These are phyloP conservation scores for Meteorus sp. DNA, from an alignment of 1,140 invertebrate genomes.

Conservation along the genomic window DNA sequence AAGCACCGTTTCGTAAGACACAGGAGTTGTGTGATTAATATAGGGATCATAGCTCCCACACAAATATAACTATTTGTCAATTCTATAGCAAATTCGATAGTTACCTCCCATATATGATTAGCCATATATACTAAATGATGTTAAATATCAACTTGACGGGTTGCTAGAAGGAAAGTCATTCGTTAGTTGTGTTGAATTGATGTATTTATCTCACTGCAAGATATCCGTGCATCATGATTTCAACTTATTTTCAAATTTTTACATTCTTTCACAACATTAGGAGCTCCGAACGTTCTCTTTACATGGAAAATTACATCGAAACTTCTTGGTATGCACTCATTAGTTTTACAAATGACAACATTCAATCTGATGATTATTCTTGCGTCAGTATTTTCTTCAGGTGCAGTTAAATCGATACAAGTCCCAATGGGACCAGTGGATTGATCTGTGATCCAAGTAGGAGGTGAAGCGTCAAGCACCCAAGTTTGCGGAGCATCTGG, in stretches of 20 bases:
- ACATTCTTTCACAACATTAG: constrained; percentile 34
- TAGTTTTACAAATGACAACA: constrained; percentile 55
- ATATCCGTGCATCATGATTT: not conserved
- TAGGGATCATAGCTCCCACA: no score
- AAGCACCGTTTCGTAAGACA: no score
- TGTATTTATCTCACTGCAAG: no score
- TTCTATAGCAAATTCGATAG: no score
- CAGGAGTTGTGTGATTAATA: no score
- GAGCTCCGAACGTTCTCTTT: constrained; percentile 39
- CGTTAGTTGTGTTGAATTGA: no score
- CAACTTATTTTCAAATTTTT: constrained; percentile 35
- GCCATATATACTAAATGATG: no score
- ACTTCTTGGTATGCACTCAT: constrained; percentile 57
- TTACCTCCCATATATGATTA: no score
- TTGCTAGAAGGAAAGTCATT: no score
- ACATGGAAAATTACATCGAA: constrained; percentile 54
- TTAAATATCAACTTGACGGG: no score
- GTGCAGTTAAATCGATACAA: constrained; percentile 50
- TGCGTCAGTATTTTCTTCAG: constrained; percentile 34
- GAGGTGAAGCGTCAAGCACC: constrained; percentile 47
- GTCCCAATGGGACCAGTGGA: constrained; percentile 42
- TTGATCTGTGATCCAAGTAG: constrained; percentile 44
- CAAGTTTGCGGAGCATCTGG: constrained; percentile 70
- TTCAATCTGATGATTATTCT: constrained; percentile 52
- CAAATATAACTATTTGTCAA: no score